phyloP scores from a whole-genome alignment of 1,140 invertebrate species.

The Sycophila sp. region DNA sequence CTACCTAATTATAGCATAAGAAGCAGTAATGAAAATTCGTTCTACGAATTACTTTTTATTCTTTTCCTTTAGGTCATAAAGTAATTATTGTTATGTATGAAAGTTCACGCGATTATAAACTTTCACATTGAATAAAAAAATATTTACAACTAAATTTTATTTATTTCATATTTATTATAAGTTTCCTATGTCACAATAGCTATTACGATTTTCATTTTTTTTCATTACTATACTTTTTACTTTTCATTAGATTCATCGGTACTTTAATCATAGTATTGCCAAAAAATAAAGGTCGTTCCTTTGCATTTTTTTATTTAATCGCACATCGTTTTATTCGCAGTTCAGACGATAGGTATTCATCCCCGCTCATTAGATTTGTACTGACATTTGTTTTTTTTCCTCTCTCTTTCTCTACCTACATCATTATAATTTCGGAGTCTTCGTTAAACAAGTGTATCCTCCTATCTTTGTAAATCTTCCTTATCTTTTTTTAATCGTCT shows the following conservation, averaged over 20 bases:
- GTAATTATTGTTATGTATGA: conserved; percentile 51
- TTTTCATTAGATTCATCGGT: conserved; percentile 45
- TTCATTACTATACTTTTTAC: conserved; percentile 10
- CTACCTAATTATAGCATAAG: conserved; percentile 58
- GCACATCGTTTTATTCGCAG: conserved; percentile 39
- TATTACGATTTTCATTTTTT: conserved; percentile 26
- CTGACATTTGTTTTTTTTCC: conserved; percentile 58
- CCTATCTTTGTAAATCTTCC: too few relatives aligned
- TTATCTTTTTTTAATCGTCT: too few relatives aligned
- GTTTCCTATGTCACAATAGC: conserved; percentile 44
- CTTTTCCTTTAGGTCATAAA: conserved; percentile 52
- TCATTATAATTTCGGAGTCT: conserved; percentile 52
- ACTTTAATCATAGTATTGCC: conserved; percentile 57
- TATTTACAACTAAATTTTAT: conserved; percentile 57
- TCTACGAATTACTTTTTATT: conserved; percentile 62
- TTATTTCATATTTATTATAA: conserved; percentile 24
- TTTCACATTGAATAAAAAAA: conserved; percentile 60
- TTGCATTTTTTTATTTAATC: conserved; percentile 47
- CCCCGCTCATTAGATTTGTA: conserved; percentile 59
- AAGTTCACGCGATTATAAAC: conserved; percentile 46
- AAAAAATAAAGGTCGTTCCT: conserved; percentile 59
- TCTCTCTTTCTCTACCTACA: too few relatives aligned
- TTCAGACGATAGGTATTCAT: conserved; percentile 35
- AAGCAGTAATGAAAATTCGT: conserved; percentile 63
- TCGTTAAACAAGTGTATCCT: too few relatives aligned